phyloP scores from a whole-genome alignment of 1,140 invertebrate genomes.

The Alviniconcha marisindica region DNA sequence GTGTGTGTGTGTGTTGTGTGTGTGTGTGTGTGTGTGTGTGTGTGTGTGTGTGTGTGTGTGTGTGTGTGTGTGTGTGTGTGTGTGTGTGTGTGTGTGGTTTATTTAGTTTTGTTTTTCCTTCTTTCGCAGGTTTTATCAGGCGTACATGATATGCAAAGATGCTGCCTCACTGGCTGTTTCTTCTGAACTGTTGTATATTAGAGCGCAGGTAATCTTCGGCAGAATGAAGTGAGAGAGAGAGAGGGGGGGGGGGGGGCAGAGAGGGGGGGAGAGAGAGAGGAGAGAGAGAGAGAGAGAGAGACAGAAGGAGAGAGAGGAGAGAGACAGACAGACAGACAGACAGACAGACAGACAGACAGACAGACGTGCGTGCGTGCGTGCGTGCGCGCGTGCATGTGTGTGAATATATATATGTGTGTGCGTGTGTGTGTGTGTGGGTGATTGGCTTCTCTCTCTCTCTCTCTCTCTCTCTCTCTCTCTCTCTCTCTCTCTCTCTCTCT shows the following conservation, averaged over 20 bases:
- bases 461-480: too few species aligned
- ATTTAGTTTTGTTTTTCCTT: not conserved
- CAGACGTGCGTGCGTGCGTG: slow-evolving; percentile 1
- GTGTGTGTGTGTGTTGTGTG: too few species aligned
- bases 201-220: slow-evolving; percentile 2
- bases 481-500: too few species aligned
- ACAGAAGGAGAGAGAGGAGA: not conserved
- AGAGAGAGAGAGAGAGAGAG: slow-evolving; percentile 4
- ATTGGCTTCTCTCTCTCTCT: too few species aligned
- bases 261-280: not conserved
- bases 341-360: too few species aligned
- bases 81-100: not conserved
- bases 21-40: too few species aligned
- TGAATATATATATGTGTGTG: slow-evolving; percentile 8
- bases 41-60: not conserved
- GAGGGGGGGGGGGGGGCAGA: not conserved
- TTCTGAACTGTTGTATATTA: not conserved
- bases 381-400: not conserved
- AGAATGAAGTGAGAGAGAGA: not conserved
- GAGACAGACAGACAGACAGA: too few species aligned
- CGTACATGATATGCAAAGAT: slow-evolving; percentile 35
- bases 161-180: slow-evolving; percentile 13
- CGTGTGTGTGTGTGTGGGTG: slow-evolving; percentile 4
- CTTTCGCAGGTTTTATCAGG: slow-evolving; percentile 33
- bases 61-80: not conserved